Evolutionary conservation across 2,113 vertebrate genomes (phyloP).

Genomic region (Anhinga rufa): DNA sequence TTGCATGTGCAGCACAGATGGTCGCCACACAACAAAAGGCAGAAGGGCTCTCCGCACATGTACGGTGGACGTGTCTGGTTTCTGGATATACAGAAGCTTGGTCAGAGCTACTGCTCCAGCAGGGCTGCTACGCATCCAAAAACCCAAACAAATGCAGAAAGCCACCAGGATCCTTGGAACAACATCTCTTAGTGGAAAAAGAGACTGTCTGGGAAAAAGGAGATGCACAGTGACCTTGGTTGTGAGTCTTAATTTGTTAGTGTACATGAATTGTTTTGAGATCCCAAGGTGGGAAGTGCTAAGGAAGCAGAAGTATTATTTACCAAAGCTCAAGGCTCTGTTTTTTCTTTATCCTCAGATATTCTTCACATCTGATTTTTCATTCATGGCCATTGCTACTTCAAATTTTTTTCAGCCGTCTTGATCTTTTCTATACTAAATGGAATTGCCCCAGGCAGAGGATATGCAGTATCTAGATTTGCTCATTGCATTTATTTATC

Average conservation of each 20-base stretch:
- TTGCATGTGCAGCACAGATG: conserved; percentile 51
- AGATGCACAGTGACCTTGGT: background rate
- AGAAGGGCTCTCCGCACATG: background rate
- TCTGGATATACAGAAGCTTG: conserved; percentile 12
- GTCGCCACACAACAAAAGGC: conserved; percentile 19
- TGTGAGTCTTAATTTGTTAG: background rate
- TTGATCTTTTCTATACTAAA: conserved; percentile 13
- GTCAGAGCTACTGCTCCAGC: conserved; percentile 8
- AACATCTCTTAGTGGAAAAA: background rate
- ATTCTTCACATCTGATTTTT: background rate
- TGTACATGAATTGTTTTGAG: background rate
- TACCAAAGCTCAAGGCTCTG: background rate
- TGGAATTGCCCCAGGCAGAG: background rate
- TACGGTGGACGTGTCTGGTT: background rate
- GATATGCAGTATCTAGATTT: background rate
- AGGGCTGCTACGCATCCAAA: background rate
- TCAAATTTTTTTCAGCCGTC: background rate
- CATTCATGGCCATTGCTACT: background rate
- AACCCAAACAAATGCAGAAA: conserved; percentile 1
- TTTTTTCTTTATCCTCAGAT: background rate
- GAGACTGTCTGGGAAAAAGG: background rate
- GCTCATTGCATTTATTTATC: background rate
- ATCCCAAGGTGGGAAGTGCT: background rate
- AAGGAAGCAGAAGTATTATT: background rate
- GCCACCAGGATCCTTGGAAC: background rate